Evolutionary conservation across 1,140 invertebrate species (phyloP).

Genomic region (Chironomus striatipennis): DNA sequence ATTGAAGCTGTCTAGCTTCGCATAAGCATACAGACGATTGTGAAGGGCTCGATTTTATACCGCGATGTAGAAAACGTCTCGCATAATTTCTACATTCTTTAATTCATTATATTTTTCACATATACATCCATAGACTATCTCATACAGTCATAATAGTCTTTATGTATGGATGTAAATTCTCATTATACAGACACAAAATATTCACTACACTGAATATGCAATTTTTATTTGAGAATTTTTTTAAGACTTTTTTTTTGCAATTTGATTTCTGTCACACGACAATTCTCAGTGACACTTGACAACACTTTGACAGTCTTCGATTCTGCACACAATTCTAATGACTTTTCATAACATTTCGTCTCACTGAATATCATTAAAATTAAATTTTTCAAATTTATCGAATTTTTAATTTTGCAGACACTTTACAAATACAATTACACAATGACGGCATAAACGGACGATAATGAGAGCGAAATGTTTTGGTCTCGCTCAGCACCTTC

Average conservation of each 20-base stretch:
- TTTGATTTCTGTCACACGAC: too few species aligned
- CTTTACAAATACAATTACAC: neutral
- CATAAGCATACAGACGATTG: neutral
- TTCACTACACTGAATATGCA: neutral
- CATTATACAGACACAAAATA: too few species aligned
- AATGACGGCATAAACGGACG: conserved; percentile 15
- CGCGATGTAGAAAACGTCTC: conserved; percentile 1
- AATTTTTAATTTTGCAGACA: conserved; percentile 23
- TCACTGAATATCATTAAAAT: neutral
- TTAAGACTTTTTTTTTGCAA: neutral
- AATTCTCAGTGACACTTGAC: neutral
- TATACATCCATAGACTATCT: neutral
- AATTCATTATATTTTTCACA: conserved; percentile 5
- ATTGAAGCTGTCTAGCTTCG: conserved; percentile 18
- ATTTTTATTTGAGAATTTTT: neutral
- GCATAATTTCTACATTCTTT: conserved; percentile 8
- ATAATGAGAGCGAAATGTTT: neutral
- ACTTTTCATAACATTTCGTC: neutral
- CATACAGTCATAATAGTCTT: neutral
- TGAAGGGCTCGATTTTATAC: neutral
- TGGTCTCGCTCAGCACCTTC: neutral
- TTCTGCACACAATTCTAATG: neutral
- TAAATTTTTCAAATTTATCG: conserved; percentile 10
- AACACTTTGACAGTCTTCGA: neutral
- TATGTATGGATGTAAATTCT: neutral